Evolutionary conservation across 2,113 vertebrate genomes (phyloP), one percentile per base, ranked within the genome.

Genomic region (Lepisosteus osseus): DNA sequence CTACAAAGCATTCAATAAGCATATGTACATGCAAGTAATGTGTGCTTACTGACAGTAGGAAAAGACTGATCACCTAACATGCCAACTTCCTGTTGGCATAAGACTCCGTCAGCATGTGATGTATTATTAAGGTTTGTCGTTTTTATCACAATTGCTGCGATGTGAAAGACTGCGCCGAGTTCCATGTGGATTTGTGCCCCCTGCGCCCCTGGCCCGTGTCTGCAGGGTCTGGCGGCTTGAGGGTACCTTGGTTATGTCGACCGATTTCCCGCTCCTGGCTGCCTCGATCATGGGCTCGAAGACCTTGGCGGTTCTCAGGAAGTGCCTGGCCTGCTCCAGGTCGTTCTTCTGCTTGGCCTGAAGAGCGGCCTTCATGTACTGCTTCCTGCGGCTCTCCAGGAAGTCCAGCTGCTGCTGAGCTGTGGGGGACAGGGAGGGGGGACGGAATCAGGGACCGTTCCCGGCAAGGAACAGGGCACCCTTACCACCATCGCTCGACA

Each of bases 291-390:
- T 86, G 63, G 86, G 82, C 0, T 98, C 95, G 0, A 98, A 83
- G 72, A 83, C 70, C 74, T 96, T 98, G 1, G 95, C 94, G 8
- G 90, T 91, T 68, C 93, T 92, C 73, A 99, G 88, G 65, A 94
- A 89, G 0, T 69, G 71, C 82, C 94, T 98, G 0, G 96, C 96
- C 82, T 95, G 92, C 67, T 96, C 95, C 47, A 97, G 74, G 78
- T 98, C 92, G n/a, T 94, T 94, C 65, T 88, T 93, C 72, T 94
- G 95, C 81, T 99, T 99, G 29, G 97, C 96, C 82, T 95, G 93
- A 77, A 98, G 66, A 0, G 97, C 97, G 6, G 96, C 96, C 83
- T 93, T 95, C 85, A 97, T 80, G 84, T 96, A 98, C 77, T 96
- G 95, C 75, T 93, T 94, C 84, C 83, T 97, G 40, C 95, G 91